These are phyloP conservation scores for Drosophila ogumai DNA, from an alignment of 1,140 invertebrate species.

Conservation along the genomic window DNA sequence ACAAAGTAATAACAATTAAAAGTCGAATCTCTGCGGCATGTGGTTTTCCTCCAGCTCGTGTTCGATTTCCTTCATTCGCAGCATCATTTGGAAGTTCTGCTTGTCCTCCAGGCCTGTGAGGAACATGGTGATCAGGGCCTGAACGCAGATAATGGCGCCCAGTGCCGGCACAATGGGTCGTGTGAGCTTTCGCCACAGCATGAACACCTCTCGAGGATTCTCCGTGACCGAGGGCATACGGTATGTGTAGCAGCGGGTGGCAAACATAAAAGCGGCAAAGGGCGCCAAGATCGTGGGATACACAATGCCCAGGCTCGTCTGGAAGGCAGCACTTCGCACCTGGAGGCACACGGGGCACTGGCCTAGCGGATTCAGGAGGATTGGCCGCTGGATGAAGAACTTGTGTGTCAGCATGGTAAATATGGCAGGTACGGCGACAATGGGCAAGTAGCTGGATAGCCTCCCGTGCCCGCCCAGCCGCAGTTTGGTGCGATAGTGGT, in stretches of 20 bases:
- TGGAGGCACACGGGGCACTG: slow-evolving; percentile 85
- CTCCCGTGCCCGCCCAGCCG: slow-evolving; percentile 80
- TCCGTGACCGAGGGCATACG: slow-evolving; percentile 85
- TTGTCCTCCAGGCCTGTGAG: slow-evolving; percentile 85
- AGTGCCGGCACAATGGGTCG: slow-evolving; percentile 81
- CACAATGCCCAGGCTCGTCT: slow-evolving; percentile 74
- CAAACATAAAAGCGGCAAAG: slow-evolving; percentile 85
- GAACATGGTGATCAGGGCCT: slow-evolving; percentile 82
- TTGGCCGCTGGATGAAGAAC: slow-evolving; percentile 80
- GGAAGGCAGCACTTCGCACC: slow-evolving; percentile 82
- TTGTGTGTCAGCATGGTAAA: slow-evolving; percentile 83
- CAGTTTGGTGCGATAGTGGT: slow-evolving; percentile 82
- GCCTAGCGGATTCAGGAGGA: slow-evolving; percentile 75
- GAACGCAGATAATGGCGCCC: slow-evolving; percentile 78
- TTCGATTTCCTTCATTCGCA: slow-evolving; percentile 74
- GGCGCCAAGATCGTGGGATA: slow-evolving; percentile 85
- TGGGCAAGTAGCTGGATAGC: slow-evolving; percentile 84
- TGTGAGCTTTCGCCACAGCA: slow-evolving; percentile 80
- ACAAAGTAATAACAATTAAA: slow-evolving; percentile 42
- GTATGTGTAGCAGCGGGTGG: slow-evolving; percentile 85
- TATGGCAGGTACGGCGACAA: slow-evolving; percentile 84
- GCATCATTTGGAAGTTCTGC: slow-evolving; percentile 76
- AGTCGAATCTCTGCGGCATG: slow-evolving; percentile 45
- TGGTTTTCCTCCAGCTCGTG: slow-evolving; percentile 58
- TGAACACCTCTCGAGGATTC: slow-evolving; percentile 83